These are phyloP conservation scores for Falco naumanni DNA, from an alignment of 2,797 vertebrate species.

Conservation along the genomic window DNA sequence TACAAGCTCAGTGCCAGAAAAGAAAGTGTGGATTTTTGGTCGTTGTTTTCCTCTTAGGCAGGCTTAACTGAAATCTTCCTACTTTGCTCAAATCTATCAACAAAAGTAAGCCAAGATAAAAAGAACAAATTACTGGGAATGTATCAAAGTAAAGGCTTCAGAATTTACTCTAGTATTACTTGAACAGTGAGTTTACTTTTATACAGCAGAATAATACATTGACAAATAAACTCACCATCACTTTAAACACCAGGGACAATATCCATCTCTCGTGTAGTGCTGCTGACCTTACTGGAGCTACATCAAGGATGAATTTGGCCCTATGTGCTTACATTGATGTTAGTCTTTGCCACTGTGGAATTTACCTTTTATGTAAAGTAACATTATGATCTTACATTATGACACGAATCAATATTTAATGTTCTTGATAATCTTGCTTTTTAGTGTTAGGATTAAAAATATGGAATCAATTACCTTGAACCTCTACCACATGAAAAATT, in stretches of 20 bases:
- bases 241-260: slow-evolving; percentile 27
- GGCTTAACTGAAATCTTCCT: background rate
- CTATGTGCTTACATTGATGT: background rate
- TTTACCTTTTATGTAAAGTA: slow-evolving; percentile 75
- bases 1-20: background rate
- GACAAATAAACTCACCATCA: slow-evolving; percentile 27
- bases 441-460: slow-evolving; percentile 85
- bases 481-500: slow-evolving; percentile 90
- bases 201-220: background rate
- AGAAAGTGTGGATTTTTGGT: background rate
- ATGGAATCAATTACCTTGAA: slow-evolving; percentile 85
- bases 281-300: background rate
- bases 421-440: slow-evolving; percentile 83
- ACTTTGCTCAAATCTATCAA: background rate
- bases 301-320: slow-evolving; percentile 14
- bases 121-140: background rate
- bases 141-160: background rate
- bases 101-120: background rate
- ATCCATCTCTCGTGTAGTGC: background rate
- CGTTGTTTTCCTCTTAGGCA: background rate
- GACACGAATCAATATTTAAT: slow-evolving; percentile 85
- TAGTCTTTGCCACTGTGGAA: slow-evolving; percentile 52
- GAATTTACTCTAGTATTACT: background rate
- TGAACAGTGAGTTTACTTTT: slow-evolving; percentile 22
- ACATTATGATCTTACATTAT: slow-evolving; percentile 78